These are phyloP conservation scores for Sebastes glaucus DNA, from an alignment of 2,797 vertebrate species.

Conservation along the genomic window DNA sequence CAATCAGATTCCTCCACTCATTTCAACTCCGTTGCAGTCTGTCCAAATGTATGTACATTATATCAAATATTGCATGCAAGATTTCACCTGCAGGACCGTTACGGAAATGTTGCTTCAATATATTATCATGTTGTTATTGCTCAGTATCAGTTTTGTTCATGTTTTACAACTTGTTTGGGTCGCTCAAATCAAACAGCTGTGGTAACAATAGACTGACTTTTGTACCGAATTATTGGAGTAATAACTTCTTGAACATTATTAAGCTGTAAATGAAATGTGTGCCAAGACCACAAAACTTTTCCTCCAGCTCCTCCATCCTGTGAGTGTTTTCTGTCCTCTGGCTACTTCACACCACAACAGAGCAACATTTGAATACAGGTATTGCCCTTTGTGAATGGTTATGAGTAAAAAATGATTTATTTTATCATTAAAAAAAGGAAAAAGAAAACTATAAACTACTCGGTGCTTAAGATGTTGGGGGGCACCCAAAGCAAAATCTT, in stretches of 20 bases:
- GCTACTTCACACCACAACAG: background rate
- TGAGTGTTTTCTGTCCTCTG: background rate
- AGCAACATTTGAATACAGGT: background rate
- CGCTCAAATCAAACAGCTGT: background rate
- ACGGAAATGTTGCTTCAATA: accelerated
- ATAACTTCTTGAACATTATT: constrained; percentile 9
- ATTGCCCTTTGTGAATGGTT: background rate
- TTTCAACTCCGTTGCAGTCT: background rate
- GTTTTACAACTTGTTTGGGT: constrained; percentile 9
- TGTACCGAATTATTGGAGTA: constrained; percentile 7
- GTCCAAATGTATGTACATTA: background rate
- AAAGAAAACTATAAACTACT: background rate
- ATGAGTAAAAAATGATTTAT: background rate
- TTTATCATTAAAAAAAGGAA: background rate
- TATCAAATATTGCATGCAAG: background rate
- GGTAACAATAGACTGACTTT: background rate
- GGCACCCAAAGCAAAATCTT: background rate
- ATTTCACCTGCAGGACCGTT: background rate
- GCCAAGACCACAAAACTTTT: background rate
- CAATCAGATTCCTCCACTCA: background rate
- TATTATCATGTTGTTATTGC: background rate
- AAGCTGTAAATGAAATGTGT: background rate
- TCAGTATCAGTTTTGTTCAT: background rate
- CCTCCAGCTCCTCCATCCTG: background rate
- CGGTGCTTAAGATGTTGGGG: background rate